phyloP scores from a whole-genome alignment of 2,888 invertebrate genomes.

The Sinhomidia bicolor region DNA sequence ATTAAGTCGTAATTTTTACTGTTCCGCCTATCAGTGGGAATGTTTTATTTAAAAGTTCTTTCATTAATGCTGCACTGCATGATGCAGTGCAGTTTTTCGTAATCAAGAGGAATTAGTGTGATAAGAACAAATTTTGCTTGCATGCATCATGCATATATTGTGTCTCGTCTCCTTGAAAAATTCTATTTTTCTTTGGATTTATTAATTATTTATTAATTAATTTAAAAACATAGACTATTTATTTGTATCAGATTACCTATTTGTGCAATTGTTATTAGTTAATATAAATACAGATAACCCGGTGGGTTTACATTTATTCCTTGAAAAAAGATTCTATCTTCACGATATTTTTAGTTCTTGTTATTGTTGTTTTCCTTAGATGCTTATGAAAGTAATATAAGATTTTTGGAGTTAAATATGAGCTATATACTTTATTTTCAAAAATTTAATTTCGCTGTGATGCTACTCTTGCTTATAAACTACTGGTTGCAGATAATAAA shows the following conservation, averaged over 20 bases:
- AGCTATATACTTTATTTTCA: background rate
- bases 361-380: background rate
- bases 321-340: background rate
- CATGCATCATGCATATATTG: no score
- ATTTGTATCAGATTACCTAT: background rate
- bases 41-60: background rate
- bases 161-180: background rate
- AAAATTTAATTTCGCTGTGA: conserved; percentile 46
- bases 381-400: background rate
- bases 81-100: background rate
- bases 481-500: background rate
- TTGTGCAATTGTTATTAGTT: no score
- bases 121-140: background rate
- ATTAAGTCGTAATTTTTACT: background rate
- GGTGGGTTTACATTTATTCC: background rate
- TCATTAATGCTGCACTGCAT: background rate
- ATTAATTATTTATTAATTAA: background rate
- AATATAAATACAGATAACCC: background rate
- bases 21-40: background rate
- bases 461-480: conserved; percentile 23
- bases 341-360: background rate
- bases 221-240: background rate
- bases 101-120: background rate
- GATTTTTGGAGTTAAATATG: background rate
- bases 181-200: background rate